Conservation (phyloP, 1,140 invertebrate genomes). For the Calosoma granatense region DNA sequence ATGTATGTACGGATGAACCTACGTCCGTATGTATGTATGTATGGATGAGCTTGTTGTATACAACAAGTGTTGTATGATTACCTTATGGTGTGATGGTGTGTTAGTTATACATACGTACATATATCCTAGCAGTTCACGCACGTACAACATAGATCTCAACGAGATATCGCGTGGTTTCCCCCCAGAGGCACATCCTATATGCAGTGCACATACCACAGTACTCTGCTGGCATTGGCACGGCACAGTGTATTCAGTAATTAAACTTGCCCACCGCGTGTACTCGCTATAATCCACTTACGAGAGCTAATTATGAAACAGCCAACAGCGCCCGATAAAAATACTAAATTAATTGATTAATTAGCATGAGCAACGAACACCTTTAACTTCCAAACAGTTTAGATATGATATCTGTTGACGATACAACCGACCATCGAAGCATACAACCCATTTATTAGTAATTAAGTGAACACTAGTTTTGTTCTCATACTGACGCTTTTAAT, state of each 20-base stretch:
- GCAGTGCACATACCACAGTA: no score
- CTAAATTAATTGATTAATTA: not conserved
- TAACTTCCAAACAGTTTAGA: no score
- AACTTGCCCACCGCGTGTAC: not conserved
- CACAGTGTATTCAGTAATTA: not conserved
- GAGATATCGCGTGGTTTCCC: not conserved
- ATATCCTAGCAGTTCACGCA: no score
- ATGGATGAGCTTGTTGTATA: not conserved
- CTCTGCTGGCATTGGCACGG: no score
- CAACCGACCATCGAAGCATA: no score
- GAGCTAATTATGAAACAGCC: not conserved
- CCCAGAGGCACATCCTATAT: not conserved
- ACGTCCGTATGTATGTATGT: not conserved
- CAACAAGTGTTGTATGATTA: not conserved
- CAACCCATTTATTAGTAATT: no score
- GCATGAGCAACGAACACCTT: not conserved
- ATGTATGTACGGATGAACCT: no score
- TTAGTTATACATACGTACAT: not conserved
- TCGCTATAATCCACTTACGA: not conserved
- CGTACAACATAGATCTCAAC: not conserved
- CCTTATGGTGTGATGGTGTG: no score
- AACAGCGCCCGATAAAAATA: no score
- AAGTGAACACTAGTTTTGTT: no score
- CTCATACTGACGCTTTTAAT: no score
- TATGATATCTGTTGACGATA: no score